A percentile compares a stretch with the other conserved stretches of the same genome.
Conservation (phyloP, 2,888 invertebrate species). For the Drosophila paranaensis region DNA sequence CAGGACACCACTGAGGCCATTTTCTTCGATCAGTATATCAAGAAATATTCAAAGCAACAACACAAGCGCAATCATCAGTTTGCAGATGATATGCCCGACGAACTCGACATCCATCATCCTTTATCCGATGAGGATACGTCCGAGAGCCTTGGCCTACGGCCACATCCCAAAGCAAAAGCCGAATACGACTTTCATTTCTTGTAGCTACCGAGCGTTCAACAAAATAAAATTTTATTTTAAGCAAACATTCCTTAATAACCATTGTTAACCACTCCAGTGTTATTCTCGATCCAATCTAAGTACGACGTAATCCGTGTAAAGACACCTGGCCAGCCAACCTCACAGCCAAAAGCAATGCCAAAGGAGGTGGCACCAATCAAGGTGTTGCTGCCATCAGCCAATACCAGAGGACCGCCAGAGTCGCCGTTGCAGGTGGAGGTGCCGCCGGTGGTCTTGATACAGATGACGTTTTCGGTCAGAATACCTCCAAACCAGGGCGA, state of each 20-base stretch:
- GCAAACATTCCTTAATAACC: conserved; percentile 29
- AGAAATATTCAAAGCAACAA: conserved; percentile 56
- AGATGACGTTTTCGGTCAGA: conserved; percentile 60
- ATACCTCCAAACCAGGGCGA: conserved; percentile 58
- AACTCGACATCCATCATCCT: conserved; percentile 51
- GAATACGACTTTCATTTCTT: conserved; percentile 65
- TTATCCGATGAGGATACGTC: conserved; percentile 43
- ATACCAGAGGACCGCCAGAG: conserved; percentile 82
- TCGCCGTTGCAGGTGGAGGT: conserved; percentile 82
- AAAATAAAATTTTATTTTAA: conserved; percentile 66
- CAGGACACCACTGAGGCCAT: conserved; percentile 73
- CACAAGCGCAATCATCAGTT: conserved; percentile 46
- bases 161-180: conserved; percentile 56
- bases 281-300: conserved; percentile 53
- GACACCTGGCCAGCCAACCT: conserved; percentile 80
- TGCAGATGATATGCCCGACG: conserved; percentile 67
- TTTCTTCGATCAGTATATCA: conserved; percentile 65
- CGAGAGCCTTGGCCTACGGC: conserved; percentile 36
- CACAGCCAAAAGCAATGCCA: conserved; percentile 80
- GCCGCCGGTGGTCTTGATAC: conserved; percentile 76
- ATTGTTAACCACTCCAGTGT: conserved; percentile 51
- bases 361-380: conserved; percentile 82
- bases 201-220: conserved; percentile 38
- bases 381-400: conserved; percentile 53
- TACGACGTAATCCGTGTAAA: conserved; percentile 81